Evolutionary conservation across 2,888 invertebrate species (phyloP), one percentile per base, ranked within the genome.

Genomic region (Drosophila birchii): DNA sequence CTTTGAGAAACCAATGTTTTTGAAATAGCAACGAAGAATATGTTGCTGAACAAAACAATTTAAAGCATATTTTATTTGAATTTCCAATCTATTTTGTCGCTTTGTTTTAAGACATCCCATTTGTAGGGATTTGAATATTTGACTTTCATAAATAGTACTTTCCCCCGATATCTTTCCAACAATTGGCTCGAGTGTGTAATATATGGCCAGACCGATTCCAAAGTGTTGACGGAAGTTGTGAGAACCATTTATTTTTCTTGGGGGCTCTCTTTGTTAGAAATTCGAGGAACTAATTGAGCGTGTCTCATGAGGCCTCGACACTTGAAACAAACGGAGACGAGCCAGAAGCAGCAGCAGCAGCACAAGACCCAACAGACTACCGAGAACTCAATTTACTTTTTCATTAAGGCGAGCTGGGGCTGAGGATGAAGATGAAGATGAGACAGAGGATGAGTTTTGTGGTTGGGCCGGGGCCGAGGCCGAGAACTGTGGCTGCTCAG

Each of bases 311-410:
- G 60, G 41, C 56, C 56, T 54, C 61, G 57, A 66, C 57, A 55
- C 39, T 63, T 58, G 39, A 56, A 54, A 43, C 68, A 49, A 45
- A 44, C 68, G 38, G 32, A 64, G 68, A 61, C 39, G 47, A 53
- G 49, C 63, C 55, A 55, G 59, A 32, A 68, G 43, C 53, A 41
- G 34, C 29, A 29, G 32, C 32, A 34, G 9, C 63, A 61, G 49
- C 49, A 61, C 58, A 62, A 63, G 63, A 51, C 57, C 51, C 32
- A 44, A 38, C 49, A 62, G 76, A 80, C 80, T 85, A 82, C 82
- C 88, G 66, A 84, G 84, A 84, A 86, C 83, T 87, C 88, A 84
- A 84, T 84, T 84, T 84, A 72, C 78, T 78, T 78, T 68, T 80
- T 72, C 76, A 61, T 62, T 70, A 66, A 56, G 69, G 34, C 64